These are phyloP conservation scores for Dendroctonus ponderosae DNA, from an alignment of 1,140 invertebrate genomes.

Conservation along the genomic window DNA sequence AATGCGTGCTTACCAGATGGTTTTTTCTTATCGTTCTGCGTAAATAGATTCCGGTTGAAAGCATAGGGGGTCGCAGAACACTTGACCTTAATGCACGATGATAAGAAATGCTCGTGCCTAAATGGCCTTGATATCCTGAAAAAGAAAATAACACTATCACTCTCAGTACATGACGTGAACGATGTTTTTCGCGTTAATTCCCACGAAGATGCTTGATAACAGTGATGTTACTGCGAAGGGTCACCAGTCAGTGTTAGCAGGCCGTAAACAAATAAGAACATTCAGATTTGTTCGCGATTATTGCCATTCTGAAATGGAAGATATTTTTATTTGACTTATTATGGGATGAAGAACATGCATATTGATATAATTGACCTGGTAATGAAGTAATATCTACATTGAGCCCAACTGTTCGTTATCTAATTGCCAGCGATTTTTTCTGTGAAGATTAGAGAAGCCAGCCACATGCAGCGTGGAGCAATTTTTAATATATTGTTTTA, in stretches of 20 bases:
- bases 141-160: neutral
- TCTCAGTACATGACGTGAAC: neutral
- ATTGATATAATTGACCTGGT: too few relatives aligned
- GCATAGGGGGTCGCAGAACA: neutral
- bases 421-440: too few relatives aligned
- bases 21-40: constrained; percentile 16
- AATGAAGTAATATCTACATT: too few relatives aligned
- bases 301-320: neutral
- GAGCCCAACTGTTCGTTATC: too few relatives aligned
- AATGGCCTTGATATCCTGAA: constrained; percentile 14
- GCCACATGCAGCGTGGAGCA: too few relatives aligned
- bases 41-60: neutral
- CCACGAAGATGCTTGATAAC: neutral
- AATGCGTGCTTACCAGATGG: constrained; percentile 4
- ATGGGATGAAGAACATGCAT: too few relatives aligned
- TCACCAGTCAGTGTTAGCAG: neutral
- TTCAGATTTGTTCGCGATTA: neutral
- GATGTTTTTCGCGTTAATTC: neutral
- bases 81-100: constrained; percentile 2
- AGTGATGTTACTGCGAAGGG: neutral
- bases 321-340: too few relatives aligned
- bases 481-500: too few relatives aligned
- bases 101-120: constrained; percentile 6
- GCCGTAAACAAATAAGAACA: neutral
- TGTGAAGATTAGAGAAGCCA: too few relatives aligned